Evolutionary conservation across 2,797 vertebrate species (phyloP), one percentile per base, ranked within the genome.

Genomic region (Erethizon dorsatum): DNA sequence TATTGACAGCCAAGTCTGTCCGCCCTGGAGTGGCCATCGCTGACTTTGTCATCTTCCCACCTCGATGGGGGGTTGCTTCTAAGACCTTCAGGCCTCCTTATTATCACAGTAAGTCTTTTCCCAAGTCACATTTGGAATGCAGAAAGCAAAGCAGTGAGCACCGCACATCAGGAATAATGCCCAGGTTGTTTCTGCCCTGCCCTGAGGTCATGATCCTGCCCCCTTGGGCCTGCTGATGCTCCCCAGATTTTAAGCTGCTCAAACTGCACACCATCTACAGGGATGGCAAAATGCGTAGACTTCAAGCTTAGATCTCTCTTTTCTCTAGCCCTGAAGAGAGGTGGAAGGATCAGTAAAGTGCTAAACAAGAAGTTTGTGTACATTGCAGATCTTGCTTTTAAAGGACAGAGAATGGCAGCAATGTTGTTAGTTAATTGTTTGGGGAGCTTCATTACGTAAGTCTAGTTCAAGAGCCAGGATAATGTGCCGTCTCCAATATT

Each of bases 41-140:
- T 11, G 99, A 99, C 97, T 99, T 99, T 97, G 99, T 99, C 95
- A 99, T 99, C 98, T 99, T 99, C 95, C 99, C 99, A 0, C 99
- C 99, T 0, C 99, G 99, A 17, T 99, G 99, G 99, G 99, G 99
- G 3, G 99, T 99, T 54, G 99, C 99, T 5, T 99, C 99, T 93
- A 99, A 98, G 98, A 99, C 99, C 96, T 99, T 99, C 98, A 99
- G 99, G 4, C 99, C 99, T 1, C 99, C 99, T 0, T 99, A 99
- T 98, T 99, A 99, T 96, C 99, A 99, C 98, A 99, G 99, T 99
- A 99, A 94, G 99, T 98, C 52, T 54, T 80, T 89, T 79, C 95
- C 59, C 79, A 52, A 82, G 2, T 5, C 69, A 2, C 18, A 3
- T 31, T 18, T 52, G 82, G 80, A 13, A 69, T 31, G 71, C 52